Base-by-base conservation (phyloP, 1,140 invertebrate genomes). In the Bombus superbus region DNA sequence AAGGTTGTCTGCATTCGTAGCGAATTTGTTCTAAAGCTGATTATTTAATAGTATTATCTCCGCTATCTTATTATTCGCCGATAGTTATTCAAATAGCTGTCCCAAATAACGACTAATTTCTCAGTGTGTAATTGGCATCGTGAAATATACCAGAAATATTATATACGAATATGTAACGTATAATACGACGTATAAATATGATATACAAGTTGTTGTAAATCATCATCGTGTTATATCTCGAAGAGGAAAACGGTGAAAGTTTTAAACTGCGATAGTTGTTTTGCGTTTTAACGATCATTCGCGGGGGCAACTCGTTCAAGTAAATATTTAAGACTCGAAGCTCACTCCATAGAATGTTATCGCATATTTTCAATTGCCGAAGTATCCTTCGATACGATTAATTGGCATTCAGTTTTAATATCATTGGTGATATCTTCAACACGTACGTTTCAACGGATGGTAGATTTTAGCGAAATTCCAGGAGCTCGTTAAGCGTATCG, bases 401-500 rank as follows among this genome's bases (percentile, higher is more conserved):
- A 68, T 38, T 53, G n/a, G n/a, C 38, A 1, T 53, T 59, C 32
- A n/a, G 13, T 62, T 80, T 80, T 71, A 72, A 71, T 71, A 71
- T 28, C 66, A 9, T 10, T 22, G n/a, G 10, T 15, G 38, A 32
- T 59, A 42, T 44, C 47, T 71, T 44, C 8, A 15, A 59, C 68
- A 3, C 1, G 22, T 57, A 53, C 28, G 59, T n/a, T 22, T 35
- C 35, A 18, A 38, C 35, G 66, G 8, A 32, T 15, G 74, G 22
- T 35, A 44, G 57, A 80, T 74, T 85, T 85, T 81, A 53, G 18
- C 40, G 57, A 66, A 81, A 81, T 81, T 66, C 28, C 57, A 42
- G 35, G 5, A 35, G 78, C 87, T 90, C 87, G 81, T 87, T 88
- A 89, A 88, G 64, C 78, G 64, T 76, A 87, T 88, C 73, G 76